phyloP scores from a whole-genome alignment of 2,113 vertebrate species.

The Calyptommatus sinebrachiatus region DNA sequence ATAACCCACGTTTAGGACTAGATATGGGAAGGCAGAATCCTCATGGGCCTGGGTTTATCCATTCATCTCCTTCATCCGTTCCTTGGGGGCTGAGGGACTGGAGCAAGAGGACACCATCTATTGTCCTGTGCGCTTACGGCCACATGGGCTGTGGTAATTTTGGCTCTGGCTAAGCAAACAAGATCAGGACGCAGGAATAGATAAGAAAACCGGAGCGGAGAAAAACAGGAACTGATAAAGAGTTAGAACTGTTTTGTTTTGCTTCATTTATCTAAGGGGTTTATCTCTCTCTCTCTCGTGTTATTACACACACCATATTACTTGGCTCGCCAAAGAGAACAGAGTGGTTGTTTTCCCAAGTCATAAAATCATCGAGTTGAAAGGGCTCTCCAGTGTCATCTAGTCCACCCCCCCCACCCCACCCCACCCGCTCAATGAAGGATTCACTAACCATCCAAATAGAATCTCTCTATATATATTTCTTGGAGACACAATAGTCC shows the following conservation, averaged over 20 bases:
- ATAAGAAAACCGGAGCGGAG: slow-evolving; percentile 26
- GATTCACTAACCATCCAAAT: no score
- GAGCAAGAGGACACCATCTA: not conserved
- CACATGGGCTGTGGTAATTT: not conserved
- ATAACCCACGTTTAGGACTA: not conserved
- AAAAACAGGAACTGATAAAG: not conserved
- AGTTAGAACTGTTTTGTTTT: not conserved
- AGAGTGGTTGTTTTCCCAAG: not conserved
- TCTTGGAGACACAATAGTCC: no score
- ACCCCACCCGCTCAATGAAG: not conserved
- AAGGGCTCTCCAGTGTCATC: no score
- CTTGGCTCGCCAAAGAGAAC: not conserved
- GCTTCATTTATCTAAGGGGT: not conserved
- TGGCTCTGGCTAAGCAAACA: slow-evolving; percentile 15
- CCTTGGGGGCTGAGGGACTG: not conserved
- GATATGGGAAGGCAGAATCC: not conserved
- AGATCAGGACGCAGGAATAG: not conserved
- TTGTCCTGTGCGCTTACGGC: not conserved
- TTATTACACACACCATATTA: no score
- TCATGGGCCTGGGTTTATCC: not conserved
- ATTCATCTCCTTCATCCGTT: not conserved
- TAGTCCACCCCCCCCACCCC: not conserved
- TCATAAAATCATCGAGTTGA: not conserved
- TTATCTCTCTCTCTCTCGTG: no score
- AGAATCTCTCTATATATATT: no score